A percentile compares a stretch with the other conserved stretches of the same genome.
Evolutionary conservation across 2,888 invertebrate species (phyloP).

Genomic region (Chromoteleia sp.): DNA sequence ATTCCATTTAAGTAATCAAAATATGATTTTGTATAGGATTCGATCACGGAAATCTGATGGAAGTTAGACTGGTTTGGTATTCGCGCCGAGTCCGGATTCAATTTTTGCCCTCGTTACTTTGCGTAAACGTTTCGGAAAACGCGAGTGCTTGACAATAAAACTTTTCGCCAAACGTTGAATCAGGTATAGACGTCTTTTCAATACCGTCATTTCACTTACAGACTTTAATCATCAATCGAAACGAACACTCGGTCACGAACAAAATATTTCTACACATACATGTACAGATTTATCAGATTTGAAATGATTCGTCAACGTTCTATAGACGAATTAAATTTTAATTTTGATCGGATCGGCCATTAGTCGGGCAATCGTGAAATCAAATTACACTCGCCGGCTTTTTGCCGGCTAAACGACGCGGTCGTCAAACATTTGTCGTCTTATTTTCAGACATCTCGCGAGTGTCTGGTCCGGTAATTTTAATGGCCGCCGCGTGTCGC

Average conservation of each 20-base stretch:
- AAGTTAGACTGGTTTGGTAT: conserved; percentile 18
- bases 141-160: neutral
- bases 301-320: no score
- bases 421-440: no score
- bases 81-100: neutral
- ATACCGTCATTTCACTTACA: no score
- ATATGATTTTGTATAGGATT: conserved; percentile 32
- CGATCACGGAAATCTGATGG: conserved; percentile 20
- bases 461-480: conserved; percentile 15
- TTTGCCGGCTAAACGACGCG: no score
- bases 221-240: no score
- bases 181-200: neutral
- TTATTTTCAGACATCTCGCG: conserved; percentile 4
- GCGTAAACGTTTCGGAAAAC: neutral
- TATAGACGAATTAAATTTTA: no score
- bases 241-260: no score
- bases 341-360: no score
- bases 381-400: no score
- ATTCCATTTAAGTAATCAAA: conserved; percentile 37
- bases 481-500: conserved; percentile 21
- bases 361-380: no score
- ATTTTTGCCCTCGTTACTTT: conserved; percentile 1
- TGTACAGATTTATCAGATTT: no score
- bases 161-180: neutral
- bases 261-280: no score